Evolutionary conservation across 2,797 vertebrate species (phyloP), one percentile per base, ranked within the genome.

Genomic region (Lophius americanus): DNA sequence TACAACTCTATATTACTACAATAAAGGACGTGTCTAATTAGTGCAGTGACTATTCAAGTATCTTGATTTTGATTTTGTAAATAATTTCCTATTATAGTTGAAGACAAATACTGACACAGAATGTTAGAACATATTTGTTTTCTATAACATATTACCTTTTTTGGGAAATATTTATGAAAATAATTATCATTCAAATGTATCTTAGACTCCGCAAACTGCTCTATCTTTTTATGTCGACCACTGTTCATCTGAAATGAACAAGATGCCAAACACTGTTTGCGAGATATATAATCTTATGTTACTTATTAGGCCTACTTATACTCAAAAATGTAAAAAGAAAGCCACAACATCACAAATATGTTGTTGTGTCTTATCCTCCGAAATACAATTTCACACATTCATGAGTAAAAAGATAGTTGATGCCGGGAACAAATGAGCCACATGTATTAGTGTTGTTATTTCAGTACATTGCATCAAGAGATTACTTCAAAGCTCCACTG

Each of bases 351-450:
- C 33, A 63, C 60, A 71, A 74, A 70, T 32, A 65, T 68, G 49
- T 50, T 61, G 65, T 33, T 70, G 38, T 83, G 50, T 51, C 60
- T 70, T 78, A 74, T 67, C 46, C 48, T 57, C 53, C 11, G 41
- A 57, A 69, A 23, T 56, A 71, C 32, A 66, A 35, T 39, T 39
- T 49, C 51, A 48, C 39, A 73, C 4, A 35, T 50, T 52, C 38
- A 59, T 7, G 69, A 44, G 52, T 61, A 60, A 70, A 50, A 62
- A 56, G n/a, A 73, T 7, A 4, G n/a, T 41, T 70, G 43, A 60
- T 59, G 56, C 73, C 51, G 60, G 65, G 46, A 77, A 79, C 69
- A 79, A 74, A 82, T 51, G 23, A 63, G 43, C 67, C 38, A 64
- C 63, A 61, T 35, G 5, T 51, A 51, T 76, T 70, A 70, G 59